These are phyloP conservation scores for Melanerpes formicivorus DNA, from an alignment of 2,113 vertebrate genomes.

Conservation along the genomic window DNA sequence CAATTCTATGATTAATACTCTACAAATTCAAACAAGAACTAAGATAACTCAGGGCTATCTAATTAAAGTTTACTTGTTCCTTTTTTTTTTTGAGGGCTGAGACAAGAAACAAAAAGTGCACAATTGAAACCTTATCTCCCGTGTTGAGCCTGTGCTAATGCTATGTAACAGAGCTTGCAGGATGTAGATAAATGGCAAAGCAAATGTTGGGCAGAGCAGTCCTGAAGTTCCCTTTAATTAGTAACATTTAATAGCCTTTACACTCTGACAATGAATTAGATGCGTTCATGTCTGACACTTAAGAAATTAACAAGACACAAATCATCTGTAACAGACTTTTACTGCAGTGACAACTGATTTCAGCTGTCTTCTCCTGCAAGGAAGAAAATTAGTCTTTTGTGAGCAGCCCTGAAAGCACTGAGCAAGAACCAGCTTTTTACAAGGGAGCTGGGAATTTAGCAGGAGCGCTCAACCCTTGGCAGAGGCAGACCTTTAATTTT, in stretches of 20 bases:
- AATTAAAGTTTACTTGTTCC: neutral
- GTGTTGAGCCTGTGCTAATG: neutral
- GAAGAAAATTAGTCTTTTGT: constrained; percentile 41
- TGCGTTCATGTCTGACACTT: neutral
- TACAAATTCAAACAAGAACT: neutral
- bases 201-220: neutral
- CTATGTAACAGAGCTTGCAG: neutral
- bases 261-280: constrained; percentile 29
- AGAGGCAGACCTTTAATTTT: constrained; percentile 46
- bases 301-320: constrained; percentile 46
- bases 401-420: constrained; percentile 34
- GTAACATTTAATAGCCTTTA: neutral
- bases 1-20: neutral
- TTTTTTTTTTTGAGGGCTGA: neutral
- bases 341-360: constrained; percentile 40
- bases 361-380: neutral
- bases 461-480: neutral
- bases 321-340: constrained; percentile 47
- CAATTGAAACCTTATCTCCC: neutral
- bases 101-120: neutral
- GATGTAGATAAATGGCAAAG: neutral
- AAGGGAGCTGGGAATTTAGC: constrained; percentile 32
- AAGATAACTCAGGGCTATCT: neutral
- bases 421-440: constrained; percentile 25
- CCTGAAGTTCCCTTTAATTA: neutral